Base-by-base conservation (phyloP, 2,888 invertebrate species). In the Mesorhabditis spiculigera region DNA sequence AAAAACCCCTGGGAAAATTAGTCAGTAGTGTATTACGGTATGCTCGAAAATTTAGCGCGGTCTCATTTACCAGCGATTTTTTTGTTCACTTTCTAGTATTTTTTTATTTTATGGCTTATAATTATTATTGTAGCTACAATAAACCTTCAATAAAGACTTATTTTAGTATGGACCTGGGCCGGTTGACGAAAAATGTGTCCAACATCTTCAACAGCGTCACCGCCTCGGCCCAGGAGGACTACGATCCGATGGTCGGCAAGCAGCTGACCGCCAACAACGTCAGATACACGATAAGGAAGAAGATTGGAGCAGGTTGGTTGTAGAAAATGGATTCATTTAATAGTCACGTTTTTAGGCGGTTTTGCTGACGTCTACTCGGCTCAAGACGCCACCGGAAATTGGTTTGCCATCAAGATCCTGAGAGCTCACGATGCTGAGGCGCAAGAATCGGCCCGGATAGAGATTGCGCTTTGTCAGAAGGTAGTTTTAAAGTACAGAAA, bases 291-390 rank as follows among this genome's bases (percentile, higher is more conserved):
- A 50, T 50, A 13, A 10, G 58, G n/a, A 10, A n/a, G 58, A 50
- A 50, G n/a, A 50, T 50, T 50, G 58, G 58, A 3, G 8, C 58
- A 50, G 58, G 58, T 50, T 13, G 58, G n/a, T 13, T 13, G 8
- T 50, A 13, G 8, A n/a, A 50, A 50, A 28, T 28, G 28, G 28
- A 13, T 50, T 50, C 8, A 50, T 1, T 50, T 50, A 2, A 10
- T 28, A 45, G 44, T 62, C 65, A 5, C 42, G 4, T 42, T 68
- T 86, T 68, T 84, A 88, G 88, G 88, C 73, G 89, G 89, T 8
- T 89, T 87, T 84, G 89, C 88, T 3, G 86, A 87, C 79, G 89
- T 89, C 13, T 89, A 87, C 83, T 86, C 88, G 66, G 88, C 88
- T 10, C 87, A 88, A 78, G 88, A 89, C 79, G 45, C 62, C 43